Base-by-base conservation (phyloP, 2,888 invertebrate species). In the Hanleya hanleyi region DNA sequence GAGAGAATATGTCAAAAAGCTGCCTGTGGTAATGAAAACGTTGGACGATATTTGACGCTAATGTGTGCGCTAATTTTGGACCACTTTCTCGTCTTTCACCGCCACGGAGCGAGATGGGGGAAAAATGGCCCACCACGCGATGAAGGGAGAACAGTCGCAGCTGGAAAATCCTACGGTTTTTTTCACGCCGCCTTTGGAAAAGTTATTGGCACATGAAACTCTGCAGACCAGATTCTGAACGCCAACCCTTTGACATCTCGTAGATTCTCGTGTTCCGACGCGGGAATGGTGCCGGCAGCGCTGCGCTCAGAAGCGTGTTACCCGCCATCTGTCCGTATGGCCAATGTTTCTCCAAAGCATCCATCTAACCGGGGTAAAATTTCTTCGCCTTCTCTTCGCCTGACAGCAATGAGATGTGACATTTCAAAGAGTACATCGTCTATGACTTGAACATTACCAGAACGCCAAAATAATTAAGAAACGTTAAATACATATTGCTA, bases 81-180 rank as follows among this genome's bases (percentile, higher is more conserved):
- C 57, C 26, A 57, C 57, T 57, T 57, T 57, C 57, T 57, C 29
- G 57, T 57, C 57, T 57, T 57, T 57, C 57, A 57, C 29, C 57
- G 57, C 18, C 32, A 9, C 12, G 9, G 57, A 26, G n/a, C 41
- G 26, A 32, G 4, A 57, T 15, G 26, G 57, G 29, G 29, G 57
- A 57, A 15, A 57, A 57, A 57, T 57, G 29, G 29, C 57, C 57
- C 57, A 57, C 32, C 57, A 57, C 57, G 26, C 29, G 22, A 22
- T 3, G 29, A 26, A 12, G 22, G 29, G 22, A 12, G 5, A 57
- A 26, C 29, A 18, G 2, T 57, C 57, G 32, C 57, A 57, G 57
- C 57, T 57, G 57, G 7, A 32, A 57, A 29, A 41, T n/a, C n/a
- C n/a, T n/a, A n/a, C n/a, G n/a, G n/a, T n/a, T n/a, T n/a, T n/a